A percentile compares a stretch with the other conserved stretches of the same genome.
Evolutionary conservation across 2,113 vertebrate genomes (phyloP).

Genomic region (Herpailurus yagouaroundi): DNA sequence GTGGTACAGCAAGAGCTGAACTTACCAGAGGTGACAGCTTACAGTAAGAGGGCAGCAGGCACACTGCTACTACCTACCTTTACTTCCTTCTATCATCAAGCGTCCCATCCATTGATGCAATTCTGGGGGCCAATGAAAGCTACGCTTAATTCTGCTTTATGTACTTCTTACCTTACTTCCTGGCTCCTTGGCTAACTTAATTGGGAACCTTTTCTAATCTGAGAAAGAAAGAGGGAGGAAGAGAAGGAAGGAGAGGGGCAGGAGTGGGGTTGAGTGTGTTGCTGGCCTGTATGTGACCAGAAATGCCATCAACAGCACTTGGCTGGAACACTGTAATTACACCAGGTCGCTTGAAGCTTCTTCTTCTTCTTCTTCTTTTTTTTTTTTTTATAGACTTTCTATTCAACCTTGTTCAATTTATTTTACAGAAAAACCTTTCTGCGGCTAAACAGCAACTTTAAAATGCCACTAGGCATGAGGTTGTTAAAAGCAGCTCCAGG

Average conservation of each 20-base stretch:
- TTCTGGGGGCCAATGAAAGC: not conserved
- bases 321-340: not conserved
- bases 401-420: not conserved
- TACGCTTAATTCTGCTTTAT: not conserved
- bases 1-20: not conserved
- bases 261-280: not conserved
- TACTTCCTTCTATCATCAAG: not conserved
- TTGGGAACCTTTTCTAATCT: not conserved
- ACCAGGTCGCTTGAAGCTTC: not conserved
- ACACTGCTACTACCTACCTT: not conserved
- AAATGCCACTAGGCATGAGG: not conserved
- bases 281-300: not conserved
- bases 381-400: not conserved
- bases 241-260: not conserved
- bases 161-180: not conserved
- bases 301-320: not conserved
- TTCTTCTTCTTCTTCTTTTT: not conserved
- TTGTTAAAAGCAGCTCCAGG: slow-evolving; percentile 11
- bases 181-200: not conserved
- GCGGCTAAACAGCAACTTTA: not conserved
- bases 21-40: not conserved
- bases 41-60: not conserved
- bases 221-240: not conserved
- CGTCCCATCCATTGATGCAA: not conserved
- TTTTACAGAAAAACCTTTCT: slow-evolving; percentile 30